Evolutionary conservation across 2,113 vertebrate genomes (phyloP), one percentile per base, ranked within the genome.

Genomic region (Pungitius pungitius): DNA sequence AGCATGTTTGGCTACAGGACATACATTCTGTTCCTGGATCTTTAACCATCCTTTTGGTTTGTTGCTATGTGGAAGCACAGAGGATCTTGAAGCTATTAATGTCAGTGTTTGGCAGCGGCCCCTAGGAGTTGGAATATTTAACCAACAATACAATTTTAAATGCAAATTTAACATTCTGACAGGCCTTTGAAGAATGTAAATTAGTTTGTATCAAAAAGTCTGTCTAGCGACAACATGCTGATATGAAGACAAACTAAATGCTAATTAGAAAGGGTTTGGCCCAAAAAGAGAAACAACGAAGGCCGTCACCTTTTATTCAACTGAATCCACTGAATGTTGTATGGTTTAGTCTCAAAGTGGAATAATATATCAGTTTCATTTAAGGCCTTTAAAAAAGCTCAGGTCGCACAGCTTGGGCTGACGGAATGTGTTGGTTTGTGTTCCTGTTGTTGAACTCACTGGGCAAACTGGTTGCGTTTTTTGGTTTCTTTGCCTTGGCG

Each of bases 401-500:
- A 20, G 51, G 66, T 73, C n/a, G 12, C 45, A 42, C 54, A n/a
- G 35, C 63, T 75, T 14, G 51, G 52, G 60, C 27, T 76, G 65
- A 81, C 62, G 65, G 69, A 67, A 76, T 72, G 76, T 54, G 37
- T n/a, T 75, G 69, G 78, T 82, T 30, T 1, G 52, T 43, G 72
- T 62, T 54, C 75, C 82, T 70, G 74, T 80, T 77, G 80, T 78
- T 83, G 70, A 75, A 75, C 71, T 81, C 62, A 71, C 39, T 75
- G 85, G 90, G 83, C 75, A 69, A 81, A 82, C 61, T 54, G 80
- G 87, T 85, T 70, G 75, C 57, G 82, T 85, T 77, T 89, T n/a
- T 85, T 81, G 11, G 85, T 92, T 92, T 92, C 87, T 83, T 78
- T 89, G 87, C 89, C 87, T 84, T 85, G 90, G 86, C 86, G 90